Evolutionary conservation across 2,797 vertebrate species (phyloP), one percentile per base, ranked within the genome.

Genomic region (Hoplostethus atlanticus): DNA sequence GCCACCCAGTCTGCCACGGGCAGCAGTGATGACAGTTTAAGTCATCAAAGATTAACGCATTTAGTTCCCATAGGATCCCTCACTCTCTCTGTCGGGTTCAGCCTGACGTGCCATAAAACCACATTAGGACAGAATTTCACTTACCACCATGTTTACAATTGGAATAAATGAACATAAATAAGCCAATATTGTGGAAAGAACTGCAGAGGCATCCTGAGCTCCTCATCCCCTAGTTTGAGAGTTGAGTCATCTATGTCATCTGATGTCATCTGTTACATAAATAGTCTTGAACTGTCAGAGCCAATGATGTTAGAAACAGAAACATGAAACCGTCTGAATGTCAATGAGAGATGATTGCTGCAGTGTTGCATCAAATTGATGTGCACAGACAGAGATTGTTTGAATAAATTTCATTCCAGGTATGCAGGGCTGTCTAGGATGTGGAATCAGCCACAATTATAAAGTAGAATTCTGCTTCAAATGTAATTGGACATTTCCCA

Each of bases 281-380:
- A 87, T 90, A 82, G 73, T 63, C 69, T 84, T 84, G 62, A 76
- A 86, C 79, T 88, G 87, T 89, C 88, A 81, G 62, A 72, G 77
- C 79, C 78, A 81, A 77, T 88, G 81, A 90, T 85, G 79, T 78
- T 73, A 31, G 69, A 62, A 68, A 82, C 51, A 71, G 82, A 88
- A 83, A 88, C 42, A 48, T 70, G 73, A 63, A 84, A 63, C 71
- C 56, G 68, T 62, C 73, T 82, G 89, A 89, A 88, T 89, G 85
- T 83, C 88, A 91, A 83, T 86, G 86, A 91, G 81, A 62, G 46
- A 70, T 83, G 87, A 88, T 93, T 92, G 88, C 88, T 64, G 84
- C 83, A 76, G 79, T 84, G 83, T 90, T 90, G 90, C 91, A 69
- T 92, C 92, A 93, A 91, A 86, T 85, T 84, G 81, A 90, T 82